Percentiles rank a stretch among this genome's conserved stretches.
These are phyloP conservation scores for Heloderma charlesbogerti DNA, from an alignment of 2,113 vertebrate genomes.

Conservation along the genomic window DNA sequence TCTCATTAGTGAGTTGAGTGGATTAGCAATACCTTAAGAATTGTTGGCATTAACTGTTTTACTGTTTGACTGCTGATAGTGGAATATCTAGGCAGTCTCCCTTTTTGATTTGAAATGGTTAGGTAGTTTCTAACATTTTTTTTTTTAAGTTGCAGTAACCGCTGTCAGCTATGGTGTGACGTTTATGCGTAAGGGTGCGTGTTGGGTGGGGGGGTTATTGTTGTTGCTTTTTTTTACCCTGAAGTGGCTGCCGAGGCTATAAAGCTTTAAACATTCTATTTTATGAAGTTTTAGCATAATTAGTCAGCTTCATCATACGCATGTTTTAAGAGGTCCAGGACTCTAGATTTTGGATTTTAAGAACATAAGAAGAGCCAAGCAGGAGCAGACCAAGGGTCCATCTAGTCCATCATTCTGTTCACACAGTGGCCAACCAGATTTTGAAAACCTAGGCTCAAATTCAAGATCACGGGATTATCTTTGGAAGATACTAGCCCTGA, in stretches of 20 bases:
- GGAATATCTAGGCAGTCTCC: neutral
- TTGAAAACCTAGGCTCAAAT: neutral
- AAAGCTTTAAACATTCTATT: neutral
- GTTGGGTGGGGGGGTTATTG: too few species aligned
- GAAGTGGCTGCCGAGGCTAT: neutral
- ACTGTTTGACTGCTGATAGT: neutral
- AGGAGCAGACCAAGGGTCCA: too few species aligned
- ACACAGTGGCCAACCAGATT: too few species aligned
- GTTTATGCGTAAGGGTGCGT: too few species aligned
- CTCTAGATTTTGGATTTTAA: too few species aligned
- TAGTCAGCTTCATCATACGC: neutral
- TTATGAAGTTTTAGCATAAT: too few species aligned
- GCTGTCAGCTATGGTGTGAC: too few species aligned
- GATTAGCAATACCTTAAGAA: neutral
- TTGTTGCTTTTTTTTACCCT: neutral
- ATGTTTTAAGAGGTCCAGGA: neutral
- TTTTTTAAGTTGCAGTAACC: neutral
- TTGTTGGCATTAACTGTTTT: neutral
- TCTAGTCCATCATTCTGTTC: too few species aligned
- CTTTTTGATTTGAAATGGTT: neutral
- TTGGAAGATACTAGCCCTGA: neutral
- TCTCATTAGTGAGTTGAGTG: neutral
- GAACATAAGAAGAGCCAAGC: too few species aligned
- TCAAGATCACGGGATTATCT: neutral
- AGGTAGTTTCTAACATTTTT: neutral